Percentiles rank a stretch among this genome's conserved stretches.
Conservation (phyloP, 2,888 invertebrate genomes). For the Leptothorax acervorum region DNA sequence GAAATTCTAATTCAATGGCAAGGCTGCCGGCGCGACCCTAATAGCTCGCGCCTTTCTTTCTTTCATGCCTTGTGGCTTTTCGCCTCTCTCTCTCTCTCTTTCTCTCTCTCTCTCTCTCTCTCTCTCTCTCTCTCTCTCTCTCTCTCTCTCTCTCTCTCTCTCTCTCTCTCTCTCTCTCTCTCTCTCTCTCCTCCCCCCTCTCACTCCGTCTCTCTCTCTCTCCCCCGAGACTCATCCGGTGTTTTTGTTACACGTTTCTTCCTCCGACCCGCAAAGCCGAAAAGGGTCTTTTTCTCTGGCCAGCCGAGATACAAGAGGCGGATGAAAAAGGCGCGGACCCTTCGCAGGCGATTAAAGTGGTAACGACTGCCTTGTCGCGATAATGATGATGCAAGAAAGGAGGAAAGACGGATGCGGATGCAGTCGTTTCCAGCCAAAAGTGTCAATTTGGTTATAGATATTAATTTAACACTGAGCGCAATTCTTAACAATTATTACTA, state of each 20-base stretch:
- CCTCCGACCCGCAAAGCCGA: constrained; percentile 11
- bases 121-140: constrained; percentile 31
- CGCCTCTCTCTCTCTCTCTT: constrained; percentile 33
- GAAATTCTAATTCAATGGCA: constrained; percentile 82
- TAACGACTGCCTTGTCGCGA: constrained; percentile 33
- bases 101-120: neutral
- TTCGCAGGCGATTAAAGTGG: constrained; percentile 34
- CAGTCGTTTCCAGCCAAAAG: neutral
- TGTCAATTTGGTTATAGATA: constrained; percentile 7
- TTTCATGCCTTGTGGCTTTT: constrained; percentile 44
- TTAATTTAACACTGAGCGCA: neutral
- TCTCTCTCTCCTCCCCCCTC: constrained; percentile 43
- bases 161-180: constrained; percentile 16
- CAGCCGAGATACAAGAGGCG: constrained; percentile 35
- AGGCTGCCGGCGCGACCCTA: constrained; percentile 69
- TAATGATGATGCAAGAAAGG: constrained; percentile 36
- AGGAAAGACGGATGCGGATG: neutral
- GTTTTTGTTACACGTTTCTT: constrained; percentile 61
- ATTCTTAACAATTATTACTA: constrained; percentile 7
- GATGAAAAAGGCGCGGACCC: constrained; percentile 27
- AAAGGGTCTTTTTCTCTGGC: constrained; percentile 1
- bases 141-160: neutral
- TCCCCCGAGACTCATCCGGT: constrained; percentile 34
- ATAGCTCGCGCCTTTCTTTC: constrained; percentile 58
- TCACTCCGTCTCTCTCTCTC: neutral